Conservation (phyloP, 2,113 vertebrate genomes). For the Otus sunia region DNA sequence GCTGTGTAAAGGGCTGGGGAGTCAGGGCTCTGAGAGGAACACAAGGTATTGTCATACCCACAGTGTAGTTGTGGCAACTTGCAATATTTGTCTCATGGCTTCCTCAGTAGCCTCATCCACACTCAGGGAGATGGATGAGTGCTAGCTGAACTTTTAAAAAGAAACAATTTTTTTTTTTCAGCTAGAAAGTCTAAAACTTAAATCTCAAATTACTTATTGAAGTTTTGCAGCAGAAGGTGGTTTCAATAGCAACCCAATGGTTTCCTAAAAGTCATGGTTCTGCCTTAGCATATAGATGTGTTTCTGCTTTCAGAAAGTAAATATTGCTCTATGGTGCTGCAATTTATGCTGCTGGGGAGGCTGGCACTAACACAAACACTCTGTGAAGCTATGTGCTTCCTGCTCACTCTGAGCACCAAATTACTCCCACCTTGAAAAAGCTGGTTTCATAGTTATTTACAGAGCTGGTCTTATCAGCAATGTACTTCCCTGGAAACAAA, state of each 20-base stretch:
- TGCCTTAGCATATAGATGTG: background rate
- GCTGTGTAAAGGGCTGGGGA: background rate
- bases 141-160: background rate
- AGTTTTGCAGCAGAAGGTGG: background rate
- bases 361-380: background rate
- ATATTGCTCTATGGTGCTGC: background rate
- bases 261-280: background rate
- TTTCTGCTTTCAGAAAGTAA: background rate
- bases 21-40: background rate
- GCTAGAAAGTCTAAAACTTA: background rate
- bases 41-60: background rate
- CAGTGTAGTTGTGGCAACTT: background rate
- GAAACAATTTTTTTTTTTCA: background rate
- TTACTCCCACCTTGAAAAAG: background rate
- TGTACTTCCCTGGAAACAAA: constrained; percentile 1
- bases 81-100: background rate
- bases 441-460: background rate
- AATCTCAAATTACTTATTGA: background rate
- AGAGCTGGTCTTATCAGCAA: background rate
- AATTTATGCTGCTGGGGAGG: background rate
- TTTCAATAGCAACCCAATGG: background rate
- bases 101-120: background rate
- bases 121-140: background rate
- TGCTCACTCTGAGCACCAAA: background rate
- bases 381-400: background rate